A percentile compares a stretch with the other conserved stretches of the same genome.
phyloP scores from a whole-genome alignment of 2,888 invertebrate species.

The Trichogramma evanescens region DNA sequence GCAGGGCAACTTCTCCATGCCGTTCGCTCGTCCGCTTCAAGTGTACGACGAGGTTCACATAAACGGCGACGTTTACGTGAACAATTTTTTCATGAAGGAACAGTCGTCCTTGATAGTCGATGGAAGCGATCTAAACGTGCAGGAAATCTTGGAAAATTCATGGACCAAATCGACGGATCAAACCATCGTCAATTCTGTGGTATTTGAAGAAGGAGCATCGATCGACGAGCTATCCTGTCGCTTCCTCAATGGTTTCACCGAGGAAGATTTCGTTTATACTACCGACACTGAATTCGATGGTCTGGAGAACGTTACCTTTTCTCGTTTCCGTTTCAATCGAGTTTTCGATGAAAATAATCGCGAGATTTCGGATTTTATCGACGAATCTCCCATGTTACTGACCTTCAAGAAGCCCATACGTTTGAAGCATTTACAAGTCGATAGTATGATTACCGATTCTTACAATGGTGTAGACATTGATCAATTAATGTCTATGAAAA shows the following conservation, averaged over 20 bases:
- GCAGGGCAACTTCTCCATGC: conserved; percentile 16
- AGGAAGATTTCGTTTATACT: conserved; percentile 34
- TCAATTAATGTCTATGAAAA: conserved; percentile 22
- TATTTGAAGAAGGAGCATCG: conserved; percentile 27
- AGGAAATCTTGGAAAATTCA: conserved; percentile 20
- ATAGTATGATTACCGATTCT: conserved; percentile 23
- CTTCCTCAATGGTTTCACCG: conserved; percentile 30
- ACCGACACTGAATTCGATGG: conserved; percentile 11
- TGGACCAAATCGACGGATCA: conserved; percentile 39
- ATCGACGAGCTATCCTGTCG: conserved; percentile 30
- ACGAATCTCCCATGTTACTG: conserved; percentile 20
- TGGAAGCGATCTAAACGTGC: conserved; percentile 8
- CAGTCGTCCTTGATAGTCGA: not conserved
- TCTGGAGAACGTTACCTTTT: conserved; percentile 23
- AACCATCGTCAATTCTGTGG: conserved; percentile 22
- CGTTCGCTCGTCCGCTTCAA: conserved; percentile 24
- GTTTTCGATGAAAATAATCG: conserved; percentile 13
- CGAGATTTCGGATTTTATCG: conserved; percentile 12
- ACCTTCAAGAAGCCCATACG: conserved; percentile 17
- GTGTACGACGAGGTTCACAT: conserved; percentile 33
- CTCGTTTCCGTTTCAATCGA: conserved; percentile 25
- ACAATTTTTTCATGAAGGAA: conserved; percentile 15
- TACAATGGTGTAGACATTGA: conserved; percentile 32
- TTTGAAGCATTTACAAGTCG: conserved; percentile 20
- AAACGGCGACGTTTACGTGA: conserved; percentile 28